A percentile compares a stretch with the other conserved stretches of the same genome.
These are phyloP conservation scores for Nymphalis polychloros DNA, from an alignment of 2,888 invertebrate species.

Conservation along the genomic window DNA sequence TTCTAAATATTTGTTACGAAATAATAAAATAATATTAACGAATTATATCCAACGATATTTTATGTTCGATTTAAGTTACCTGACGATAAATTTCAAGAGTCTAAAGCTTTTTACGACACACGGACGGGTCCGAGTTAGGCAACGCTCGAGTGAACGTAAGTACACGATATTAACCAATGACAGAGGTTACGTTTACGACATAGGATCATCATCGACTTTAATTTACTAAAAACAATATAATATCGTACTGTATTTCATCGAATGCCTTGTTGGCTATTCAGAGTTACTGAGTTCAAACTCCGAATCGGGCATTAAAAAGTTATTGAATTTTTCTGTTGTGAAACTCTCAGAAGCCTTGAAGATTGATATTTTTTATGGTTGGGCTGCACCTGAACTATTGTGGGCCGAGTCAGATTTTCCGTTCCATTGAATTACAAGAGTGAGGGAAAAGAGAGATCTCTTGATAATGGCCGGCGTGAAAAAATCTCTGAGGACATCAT, in stretches of 20 bases:
- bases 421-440: too few species aligned
- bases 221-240: background rate
- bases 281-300: too few species aligned
- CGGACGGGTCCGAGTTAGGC: conserved; percentile 16
- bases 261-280: background rate
- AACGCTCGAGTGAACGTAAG: conserved; percentile 12
- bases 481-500: too few species aligned
- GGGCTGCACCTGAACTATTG: too few species aligned
- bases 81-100: conserved; percentile 13
- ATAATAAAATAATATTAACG: background rate
- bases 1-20: background rate
- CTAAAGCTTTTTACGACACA: conserved; percentile 28
- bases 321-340: too few species aligned
- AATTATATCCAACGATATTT: conserved; percentile 1
- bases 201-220: background rate
- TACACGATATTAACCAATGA: conserved; percentile 14
- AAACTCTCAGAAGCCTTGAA: too few species aligned
- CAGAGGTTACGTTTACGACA: conserved; percentile 16
- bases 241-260: background rate
- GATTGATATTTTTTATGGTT: too few species aligned
- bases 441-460: too few species aligned
- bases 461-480: background rate
- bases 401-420: too few species aligned
- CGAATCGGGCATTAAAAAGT: too few species aligned
- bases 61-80: conserved; percentile 6